Base-by-base conservation (phyloP, 2,888 invertebrate species). In the Ceramica pisi region DNA sequence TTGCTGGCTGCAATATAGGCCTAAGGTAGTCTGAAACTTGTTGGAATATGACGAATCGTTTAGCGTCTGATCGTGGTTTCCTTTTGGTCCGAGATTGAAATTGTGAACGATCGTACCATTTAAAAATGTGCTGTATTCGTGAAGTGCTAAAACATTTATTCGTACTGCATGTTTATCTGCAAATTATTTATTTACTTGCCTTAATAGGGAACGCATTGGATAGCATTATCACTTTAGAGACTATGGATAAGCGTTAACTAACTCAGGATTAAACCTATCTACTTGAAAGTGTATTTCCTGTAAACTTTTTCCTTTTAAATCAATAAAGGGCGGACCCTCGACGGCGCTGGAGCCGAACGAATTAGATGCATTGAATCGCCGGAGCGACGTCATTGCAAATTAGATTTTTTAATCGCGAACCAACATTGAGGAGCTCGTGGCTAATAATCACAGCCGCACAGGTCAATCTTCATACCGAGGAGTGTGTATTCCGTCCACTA, bases 291-390 rank as follows among this genome's bases (percentile, higher is more conserved):
- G 16, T 26, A 0, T 10, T 44, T 3, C 21, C 26, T 14, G 38
- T 12, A 8, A 48, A 44, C 63, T 56, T 56, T 56, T 59, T 64
- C 5, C 6, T 60, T 48, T 19, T 26, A n/a, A 67, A 75, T 67
- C 75, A 60, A 73, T 75, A 50, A 46, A 48, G 46, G n/a, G 31
- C 23, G 59, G 12, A 12, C 55, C 16, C 23, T 75, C 12, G 10
- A 26, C 35, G 23, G 56, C 69, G 12, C 38, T 53, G 57, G 9
- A 35, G 26, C 51, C 0, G 61, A 76, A 76, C 69, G 31, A 75
- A 75, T 76, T 76, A 75, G 69, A 75, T 69, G 76, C 69, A 75
- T 51, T 69, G 46, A 46, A 31, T 75, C 51, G n/a, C 38, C 10
- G 6, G 51, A 46, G 57, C 46, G 51, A 57, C 41, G 46, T 69